These are phyloP conservation scores for Drosophila murphyi DNA, from an alignment of 1,140 invertebrate genomes.

Conservation along the genomic window DNA sequence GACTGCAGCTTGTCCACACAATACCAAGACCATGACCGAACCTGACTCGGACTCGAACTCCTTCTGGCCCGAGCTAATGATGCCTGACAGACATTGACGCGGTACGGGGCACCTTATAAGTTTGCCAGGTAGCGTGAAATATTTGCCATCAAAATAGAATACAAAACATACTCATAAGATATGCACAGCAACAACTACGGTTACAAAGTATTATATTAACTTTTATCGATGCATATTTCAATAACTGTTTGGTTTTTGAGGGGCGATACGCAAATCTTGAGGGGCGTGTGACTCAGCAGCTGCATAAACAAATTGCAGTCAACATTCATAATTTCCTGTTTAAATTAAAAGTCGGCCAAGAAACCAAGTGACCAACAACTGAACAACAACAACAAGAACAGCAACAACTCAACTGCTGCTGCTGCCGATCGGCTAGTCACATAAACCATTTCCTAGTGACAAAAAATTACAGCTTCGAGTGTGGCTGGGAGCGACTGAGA, in stretches of 20 bases:
- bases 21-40: slow-evolving; percentile 25
- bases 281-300: slow-evolving; percentile 68
- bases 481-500: neutral
- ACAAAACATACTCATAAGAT: slow-evolving; percentile 46
- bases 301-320: slow-evolving; percentile 83
- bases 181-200: slow-evolving; percentile 16
- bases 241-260: slow-evolving; percentile 4
- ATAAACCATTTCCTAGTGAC: slow-evolving; percentile 82
- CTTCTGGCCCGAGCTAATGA: slow-evolving; percentile 69
- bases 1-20: slow-evolving; percentile 59
- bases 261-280: slow-evolving; percentile 52
- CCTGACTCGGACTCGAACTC: slow-evolving; percentile 22
- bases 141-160: slow-evolving; percentile 78
- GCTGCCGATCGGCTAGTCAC: slow-evolving; percentile 60
- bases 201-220: slow-evolving; percentile 74
- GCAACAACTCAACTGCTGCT: neutral
- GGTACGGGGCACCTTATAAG: slow-evolving; percentile 48
- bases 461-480: slow-evolving; percentile 68
- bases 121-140: slow-evolving; percentile 72
- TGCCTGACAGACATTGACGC: slow-evolving; percentile 67
- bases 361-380: neutral
- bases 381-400: neutral
- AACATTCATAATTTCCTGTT: slow-evolving; percentile 83
- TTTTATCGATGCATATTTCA: slow-evolving; percentile 66
- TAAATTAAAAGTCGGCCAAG: slow-evolving; percentile 77